Base-by-base conservation (phyloP, 92 coral and sea anemone species). In the Paramuricea clavata region DNA sequence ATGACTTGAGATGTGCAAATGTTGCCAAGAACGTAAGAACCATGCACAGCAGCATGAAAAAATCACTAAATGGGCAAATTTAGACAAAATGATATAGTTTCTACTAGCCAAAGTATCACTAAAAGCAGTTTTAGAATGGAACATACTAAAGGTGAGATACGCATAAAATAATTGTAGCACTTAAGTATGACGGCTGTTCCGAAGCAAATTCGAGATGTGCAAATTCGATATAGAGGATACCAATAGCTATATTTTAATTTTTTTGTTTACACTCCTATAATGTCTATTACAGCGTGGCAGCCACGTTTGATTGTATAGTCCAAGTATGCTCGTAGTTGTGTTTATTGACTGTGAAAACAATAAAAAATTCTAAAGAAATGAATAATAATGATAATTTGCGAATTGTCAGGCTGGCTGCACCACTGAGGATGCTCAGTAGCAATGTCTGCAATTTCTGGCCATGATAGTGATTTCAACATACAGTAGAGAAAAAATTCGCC, bases 401-500 rank as follows among this genome's bases (percentile, higher is more conserved):
- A n/a, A n/a, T n/a, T 30, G 32, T 16, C 17, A 67, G 74, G 2
- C 28, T 30, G 74, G 74, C 35, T 25, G 17, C 74, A 21, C 26
- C 9, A n/a, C n/a, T n/a, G n/a, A 30, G 77, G 3, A 70, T 28
- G 43, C 77, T 70, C 77, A 70, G 49, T 70, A 70, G 47, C 77
- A 70, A 36, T 70, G 77, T 32, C 77, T 22, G 6, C 9, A 26
- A 70, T 70, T 70, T 70, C 77, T 70, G 47, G 77, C 77, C 44
- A 70, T 70, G 77, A 39, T n/a, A n/a, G n/a, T n/a, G n/a, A n/a
- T n/a, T n/a, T n/a, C n/a, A n/a, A n/a, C n/a, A n/a, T n/a, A n/a
- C n/a, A n/a, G n/a, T n/a, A n/a, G n/a, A n/a, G n/a, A n/a, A n/a
- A n/a, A n/a, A n/a, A n/a, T n/a, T n/a, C n/a, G n/a, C n/a, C n/a